phyloP scores from a whole-genome alignment of 1,140 invertebrate genomes.

The Maconellicoccus hirsutus region DNA sequence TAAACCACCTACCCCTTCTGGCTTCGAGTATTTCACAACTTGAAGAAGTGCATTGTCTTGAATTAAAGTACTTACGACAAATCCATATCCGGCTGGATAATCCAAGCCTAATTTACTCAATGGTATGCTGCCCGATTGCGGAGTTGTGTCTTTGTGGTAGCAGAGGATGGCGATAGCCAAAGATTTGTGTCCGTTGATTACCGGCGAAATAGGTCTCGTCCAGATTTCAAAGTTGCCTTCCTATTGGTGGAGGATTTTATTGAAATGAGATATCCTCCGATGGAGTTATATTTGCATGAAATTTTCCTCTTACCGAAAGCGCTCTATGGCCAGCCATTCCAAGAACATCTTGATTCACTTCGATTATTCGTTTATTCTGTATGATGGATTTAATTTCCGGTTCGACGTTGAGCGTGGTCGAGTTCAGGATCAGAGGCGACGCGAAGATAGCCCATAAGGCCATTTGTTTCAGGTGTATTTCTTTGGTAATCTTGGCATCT shows the following conservation, averaged over 20 bases:
- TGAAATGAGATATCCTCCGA: not conserved
- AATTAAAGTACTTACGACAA: no score
- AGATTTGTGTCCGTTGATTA: conserved; percentile 35
- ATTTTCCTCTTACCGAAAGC: no score
- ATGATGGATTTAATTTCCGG: conserved; percentile 62
- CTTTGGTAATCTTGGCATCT: no score
- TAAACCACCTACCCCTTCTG: no score
- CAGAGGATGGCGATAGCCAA: conserved; percentile 45
- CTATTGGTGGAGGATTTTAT: conserved; percentile 30
- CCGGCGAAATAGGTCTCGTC: conserved; percentile 37
- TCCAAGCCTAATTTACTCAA: conserved; percentile 60
- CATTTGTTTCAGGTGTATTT: conserved; percentile 76
- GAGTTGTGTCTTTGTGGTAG: conserved; percentile 47
- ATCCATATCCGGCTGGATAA: conserved; percentile 54
- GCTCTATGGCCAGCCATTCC: conserved; percentile 51
- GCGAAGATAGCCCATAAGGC: conserved; percentile 80
- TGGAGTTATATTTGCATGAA: not conserved
- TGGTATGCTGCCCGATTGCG: conserved; percentile 40
- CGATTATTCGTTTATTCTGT: conserved; percentile 58
- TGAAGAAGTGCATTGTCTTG: no score
- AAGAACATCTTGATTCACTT: conserved; percentile 70
- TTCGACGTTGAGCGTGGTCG: conserved; percentile 59
- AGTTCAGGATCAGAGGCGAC: conserved; percentile 77
- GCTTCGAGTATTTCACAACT: no score
- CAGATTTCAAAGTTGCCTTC: conserved; percentile 39